Percentiles rank a stretch among this genome's conserved stretches.
Evolutionary conservation across 2,113 vertebrate species (phyloP).

Genomic region (Atherinomorus stipes): DNA sequence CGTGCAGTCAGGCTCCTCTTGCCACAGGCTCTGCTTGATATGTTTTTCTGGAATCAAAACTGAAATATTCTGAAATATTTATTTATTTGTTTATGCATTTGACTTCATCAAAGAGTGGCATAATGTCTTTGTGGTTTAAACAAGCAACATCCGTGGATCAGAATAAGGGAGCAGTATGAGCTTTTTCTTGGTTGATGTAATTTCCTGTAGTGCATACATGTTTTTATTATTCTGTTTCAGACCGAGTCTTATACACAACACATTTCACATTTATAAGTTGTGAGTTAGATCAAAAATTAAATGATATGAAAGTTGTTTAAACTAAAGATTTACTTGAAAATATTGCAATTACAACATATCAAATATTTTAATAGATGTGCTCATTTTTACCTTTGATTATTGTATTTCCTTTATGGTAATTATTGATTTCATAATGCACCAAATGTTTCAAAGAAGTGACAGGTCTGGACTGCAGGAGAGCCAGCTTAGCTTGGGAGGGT

Average conservation of each 20-base stretch:
- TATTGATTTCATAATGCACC: neutral
- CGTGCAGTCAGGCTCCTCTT: conserved; percentile 88
- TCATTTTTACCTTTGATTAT: neutral
- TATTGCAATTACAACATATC: neutral
- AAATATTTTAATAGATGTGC: neutral
- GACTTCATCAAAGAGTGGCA: conserved; percentile 53
- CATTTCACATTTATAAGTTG: neutral
- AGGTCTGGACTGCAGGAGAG: neutral
- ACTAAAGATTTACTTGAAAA: neutral
- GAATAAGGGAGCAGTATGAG: conserved; percentile 24
- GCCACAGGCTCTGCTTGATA: conserved; percentile 88
- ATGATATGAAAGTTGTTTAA: neutral
- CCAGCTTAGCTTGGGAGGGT: no score
- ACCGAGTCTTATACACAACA: conserved; percentile 5
- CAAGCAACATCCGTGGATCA: conserved; percentile 40
- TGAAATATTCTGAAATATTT: conserved; percentile 78
- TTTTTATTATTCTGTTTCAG: conserved; percentile 30
- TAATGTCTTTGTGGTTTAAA: conserved; percentile 64
- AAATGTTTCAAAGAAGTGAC: neutral
- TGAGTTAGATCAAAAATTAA: neutral
- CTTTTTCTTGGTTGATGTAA: conserved; percentile 46
- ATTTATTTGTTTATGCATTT: conserved; percentile 77
- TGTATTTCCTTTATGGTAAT: neutral
- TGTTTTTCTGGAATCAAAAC: conserved; percentile 84
- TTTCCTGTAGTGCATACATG: conserved; percentile 31